Conservation (phyloP, 2,888 invertebrate genomes). For the Tetrapedia diversipes region DNA sequence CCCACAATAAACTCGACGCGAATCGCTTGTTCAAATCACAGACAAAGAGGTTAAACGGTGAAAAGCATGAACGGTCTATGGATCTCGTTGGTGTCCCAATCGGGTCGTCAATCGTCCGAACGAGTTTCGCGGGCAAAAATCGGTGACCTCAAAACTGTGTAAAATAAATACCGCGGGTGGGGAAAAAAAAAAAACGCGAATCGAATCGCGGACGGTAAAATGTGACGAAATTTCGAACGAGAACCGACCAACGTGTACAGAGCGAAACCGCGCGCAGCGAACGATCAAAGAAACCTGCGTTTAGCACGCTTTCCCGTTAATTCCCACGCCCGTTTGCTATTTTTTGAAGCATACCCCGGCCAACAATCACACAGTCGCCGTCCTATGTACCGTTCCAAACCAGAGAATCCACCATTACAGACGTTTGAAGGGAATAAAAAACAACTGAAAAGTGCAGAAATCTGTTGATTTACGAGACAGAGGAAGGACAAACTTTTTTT, state of each 20-base stretch:
- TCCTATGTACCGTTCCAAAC: neutral
- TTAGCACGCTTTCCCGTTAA: conserved; percentile 42
- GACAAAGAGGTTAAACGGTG: neutral
- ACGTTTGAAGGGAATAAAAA: no score
- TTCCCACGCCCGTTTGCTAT: neutral
- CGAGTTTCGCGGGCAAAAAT: conserved; percentile 8
- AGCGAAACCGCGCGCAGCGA: neutral
- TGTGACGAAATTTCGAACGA: conserved; percentile 18
- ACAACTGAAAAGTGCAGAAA: no score
- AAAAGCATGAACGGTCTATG: conserved; percentile 1
- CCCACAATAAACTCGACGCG: neutral
- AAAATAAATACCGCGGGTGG: conserved; percentile 7
- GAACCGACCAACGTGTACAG: neutral
- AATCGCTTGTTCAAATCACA: neutral
- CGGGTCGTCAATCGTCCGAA: conserved; percentile 13
- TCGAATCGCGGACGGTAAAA: conserved; percentile 11
- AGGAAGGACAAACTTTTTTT: no score
- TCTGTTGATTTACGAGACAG: no score
- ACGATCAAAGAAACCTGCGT: conserved; percentile 24
- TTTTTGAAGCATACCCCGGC: neutral
- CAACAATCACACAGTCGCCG: neutral
- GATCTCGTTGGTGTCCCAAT: neutral
- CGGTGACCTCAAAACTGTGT: conserved; percentile 19
- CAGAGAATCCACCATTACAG: neutral
- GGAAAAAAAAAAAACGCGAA: neutral